Evolutionary conservation across 92 coral and sea anemone genomes (phyloP).

Genomic region (Siderastrea siderea): DNA sequence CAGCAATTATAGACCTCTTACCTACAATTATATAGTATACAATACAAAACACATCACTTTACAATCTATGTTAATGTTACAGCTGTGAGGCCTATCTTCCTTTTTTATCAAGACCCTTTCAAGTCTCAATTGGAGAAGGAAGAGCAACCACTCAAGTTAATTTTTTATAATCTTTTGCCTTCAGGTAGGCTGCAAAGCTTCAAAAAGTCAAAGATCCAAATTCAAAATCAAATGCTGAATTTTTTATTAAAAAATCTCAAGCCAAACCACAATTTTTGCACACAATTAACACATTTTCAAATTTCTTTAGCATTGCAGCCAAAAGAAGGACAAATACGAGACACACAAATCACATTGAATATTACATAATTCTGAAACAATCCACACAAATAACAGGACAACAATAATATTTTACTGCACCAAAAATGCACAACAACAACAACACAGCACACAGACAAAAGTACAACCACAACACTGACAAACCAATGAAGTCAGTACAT

Average conservation of each 20-base stretch:
- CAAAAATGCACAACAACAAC: background rate
- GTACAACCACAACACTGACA: slow-evolving; percentile 30
- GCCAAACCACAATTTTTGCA: background rate
- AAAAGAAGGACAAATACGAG: too few relatives aligned
- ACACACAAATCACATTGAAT: too few relatives aligned
- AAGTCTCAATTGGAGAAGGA: slow-evolving; percentile 96
- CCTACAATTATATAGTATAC: too few relatives aligned
- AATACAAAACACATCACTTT: too few relatives aligned
- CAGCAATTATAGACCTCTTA: too few relatives aligned
- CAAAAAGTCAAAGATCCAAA: background rate
- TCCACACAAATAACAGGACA: background rate
- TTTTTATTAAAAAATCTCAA: background rate
- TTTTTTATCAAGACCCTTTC: slow-evolving; percentile 88
- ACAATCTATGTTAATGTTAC: too few relatives aligned
- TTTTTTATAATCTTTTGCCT: background rate
- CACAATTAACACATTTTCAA: too few relatives aligned
- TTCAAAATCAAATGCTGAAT: too few relatives aligned
- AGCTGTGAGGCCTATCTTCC: slow-evolving; percentile 66
- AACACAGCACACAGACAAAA: background rate
- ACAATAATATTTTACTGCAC: background rate
- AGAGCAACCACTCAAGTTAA: slow-evolving; percentile 74
- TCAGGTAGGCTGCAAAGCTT: background rate
- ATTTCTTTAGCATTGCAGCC: too few relatives aligned
- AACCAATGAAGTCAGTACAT: background rate
- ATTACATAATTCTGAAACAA: background rate